phyloP scores from a whole-genome alignment of 2,888 invertebrate species.

The Danaus chrysippus region DNA sequence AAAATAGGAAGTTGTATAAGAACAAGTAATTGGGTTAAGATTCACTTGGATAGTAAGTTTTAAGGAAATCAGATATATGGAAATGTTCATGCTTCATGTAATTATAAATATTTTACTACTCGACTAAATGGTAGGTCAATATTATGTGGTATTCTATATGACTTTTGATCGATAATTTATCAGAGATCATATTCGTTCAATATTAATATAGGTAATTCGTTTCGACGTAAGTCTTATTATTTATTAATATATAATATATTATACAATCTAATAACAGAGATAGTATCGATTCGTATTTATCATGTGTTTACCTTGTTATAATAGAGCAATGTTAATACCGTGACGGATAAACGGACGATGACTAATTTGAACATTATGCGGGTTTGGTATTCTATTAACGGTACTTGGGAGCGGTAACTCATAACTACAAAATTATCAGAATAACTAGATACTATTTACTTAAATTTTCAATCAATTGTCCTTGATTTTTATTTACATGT shows the following conservation, averaged over 20 bases:
- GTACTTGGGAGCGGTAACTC: slow-evolving; percentile 42
- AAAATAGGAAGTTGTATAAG: slow-evolving; percentile 41
- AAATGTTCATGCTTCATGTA: no score
- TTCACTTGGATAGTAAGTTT: slow-evolving; percentile 52
- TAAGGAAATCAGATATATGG: slow-evolving; percentile 25
- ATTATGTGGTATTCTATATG: no score
- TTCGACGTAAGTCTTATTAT: not conserved
- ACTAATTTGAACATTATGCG: slow-evolving; percentile 58
- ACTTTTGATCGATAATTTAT: no score
- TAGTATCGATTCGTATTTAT: slow-evolving; percentile 20
- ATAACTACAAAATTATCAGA: slow-evolving; percentile 55
- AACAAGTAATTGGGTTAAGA: slow-evolving; percentile 47
- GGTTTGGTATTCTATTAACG: slow-evolving; percentile 62
- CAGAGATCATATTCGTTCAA: no score
- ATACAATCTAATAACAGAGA: not conserved
- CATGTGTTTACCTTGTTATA: slow-evolving; percentile 28
- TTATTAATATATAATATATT: not conserved
- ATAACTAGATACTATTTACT: slow-evolving; percentile 20
- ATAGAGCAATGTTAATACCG: slow-evolving; percentile 42
- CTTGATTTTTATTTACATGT: no score
- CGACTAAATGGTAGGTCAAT: no score
- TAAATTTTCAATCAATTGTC: not conserved
- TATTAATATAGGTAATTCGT: not conserved
- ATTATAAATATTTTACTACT: no score
- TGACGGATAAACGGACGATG: slow-evolving; percentile 63